Evolutionary conservation across 2,888 invertebrate genomes (phyloP).

Genomic region (Diplazon laetatorius): DNA sequence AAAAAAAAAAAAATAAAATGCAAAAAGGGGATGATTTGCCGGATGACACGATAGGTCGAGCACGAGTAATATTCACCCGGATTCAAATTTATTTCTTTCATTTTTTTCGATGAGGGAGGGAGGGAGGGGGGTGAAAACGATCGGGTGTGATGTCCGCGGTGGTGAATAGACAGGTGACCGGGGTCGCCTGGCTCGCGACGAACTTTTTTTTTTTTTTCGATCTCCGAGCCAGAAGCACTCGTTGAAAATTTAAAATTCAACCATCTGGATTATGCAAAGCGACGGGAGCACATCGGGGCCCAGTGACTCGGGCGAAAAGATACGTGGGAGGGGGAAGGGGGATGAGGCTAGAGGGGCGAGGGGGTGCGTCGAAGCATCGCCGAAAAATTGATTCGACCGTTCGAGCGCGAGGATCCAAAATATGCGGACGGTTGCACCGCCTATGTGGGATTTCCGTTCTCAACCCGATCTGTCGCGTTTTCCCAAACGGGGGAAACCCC

Average conservation of each 20-base stretch:
- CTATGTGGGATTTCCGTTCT: slow-evolving; percentile 60
- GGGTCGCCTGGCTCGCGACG: slow-evolving; percentile 52
- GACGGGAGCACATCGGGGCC: slow-evolving; percentile 55
- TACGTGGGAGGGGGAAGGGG: background rate
- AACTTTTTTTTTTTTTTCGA: slow-evolving; percentile 43
- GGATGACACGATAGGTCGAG: slow-evolving; percentile 47
- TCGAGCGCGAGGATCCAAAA: slow-evolving; percentile 71
- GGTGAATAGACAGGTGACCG: slow-evolving; percentile 7
- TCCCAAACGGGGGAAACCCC: slow-evolving; percentile 20
- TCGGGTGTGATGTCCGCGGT: slow-evolving; percentile 44
- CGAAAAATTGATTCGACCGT: slow-evolving; percentile 78
- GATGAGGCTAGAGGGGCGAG: background rate
- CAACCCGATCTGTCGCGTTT: slow-evolving; percentile 44
- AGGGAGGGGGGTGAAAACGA: no score
- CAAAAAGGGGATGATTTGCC: slow-evolving; percentile 30
- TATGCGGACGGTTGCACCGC: slow-evolving; percentile 62
- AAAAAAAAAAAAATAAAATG: slow-evolving; percentile 13
- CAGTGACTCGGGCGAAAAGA: slow-evolving; percentile 34
- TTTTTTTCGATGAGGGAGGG: slow-evolving; percentile 70
- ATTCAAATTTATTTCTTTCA: slow-evolving; percentile 73
- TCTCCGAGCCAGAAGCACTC: slow-evolving; percentile 62
- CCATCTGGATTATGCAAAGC: slow-evolving; percentile 77
- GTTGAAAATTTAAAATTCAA: slow-evolving; percentile 77
- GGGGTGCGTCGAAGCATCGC: slow-evolving; percentile 59
- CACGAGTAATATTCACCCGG: slow-evolving; percentile 57